Evolutionary conservation across 2,113 vertebrate species (phyloP), one percentile per base, ranked within the genome.

Genomic region (Ptilonorhynchus violaceus): DNA sequence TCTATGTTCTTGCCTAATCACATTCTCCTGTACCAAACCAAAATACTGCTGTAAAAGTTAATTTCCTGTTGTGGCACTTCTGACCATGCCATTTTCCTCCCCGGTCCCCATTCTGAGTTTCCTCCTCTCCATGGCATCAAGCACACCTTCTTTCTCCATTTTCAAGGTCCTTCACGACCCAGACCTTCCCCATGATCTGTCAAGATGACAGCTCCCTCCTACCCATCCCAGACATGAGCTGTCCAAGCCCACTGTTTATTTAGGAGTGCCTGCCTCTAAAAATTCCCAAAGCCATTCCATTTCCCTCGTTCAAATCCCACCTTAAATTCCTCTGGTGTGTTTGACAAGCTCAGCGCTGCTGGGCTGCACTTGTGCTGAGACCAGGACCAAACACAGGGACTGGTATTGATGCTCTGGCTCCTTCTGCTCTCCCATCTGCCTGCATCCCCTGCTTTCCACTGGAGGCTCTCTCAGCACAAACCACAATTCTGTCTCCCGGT

Each of bases 391-490:
- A 44, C 6, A 5, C 35, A 59, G 70, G 41, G 47, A 24, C 7
- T 0, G 0, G 10, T 31, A 19, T 28, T 0, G 0, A 44, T 46
- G 33, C 11, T 11, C 42, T 74, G 75, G 19, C 76, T 92, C 73
- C 41, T 88, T 52, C 75, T 74, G 82, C 44, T 91, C 31, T 59
- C 60, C 85, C 76, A 74, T 64, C 83, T 91, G n/a, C 30, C 80
- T 81, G 39, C 56, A 82, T 46, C 66, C 52, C 28, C 37, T 88
- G 18, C 55, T 82, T 84, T 58, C 44, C 30, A 16, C 63, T 56
- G 88, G 41, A 52, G 90, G 11, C 8, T 59, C 14, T 56, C 44
- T 58, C 68, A 63, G 30, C 50, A 64, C 23, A 23, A 13, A 42
- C 17, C 27, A 39, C 41, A 41, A 11, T 52, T 93, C 50, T 41